Conservation (phyloP, 2,113 vertebrate species). For the Dissostichus mawsoni region DNA sequence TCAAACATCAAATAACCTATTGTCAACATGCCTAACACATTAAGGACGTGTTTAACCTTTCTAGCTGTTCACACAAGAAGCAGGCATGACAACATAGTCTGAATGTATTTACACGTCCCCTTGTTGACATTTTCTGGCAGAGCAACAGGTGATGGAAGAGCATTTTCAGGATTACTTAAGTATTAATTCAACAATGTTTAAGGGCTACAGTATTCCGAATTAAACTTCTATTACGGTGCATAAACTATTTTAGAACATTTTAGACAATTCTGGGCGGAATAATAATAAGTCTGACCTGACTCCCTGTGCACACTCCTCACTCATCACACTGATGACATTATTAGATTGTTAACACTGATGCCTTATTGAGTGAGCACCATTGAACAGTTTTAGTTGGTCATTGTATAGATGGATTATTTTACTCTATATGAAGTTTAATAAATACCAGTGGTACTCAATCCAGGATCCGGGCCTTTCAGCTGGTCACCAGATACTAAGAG, state of each 20-base stretch:
- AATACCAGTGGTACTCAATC: background rate
- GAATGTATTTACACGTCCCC: background rate
- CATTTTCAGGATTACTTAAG: background rate
- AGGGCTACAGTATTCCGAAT: background rate
- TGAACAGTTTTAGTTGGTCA: background rate
- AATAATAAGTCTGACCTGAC: no score
- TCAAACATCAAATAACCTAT: background rate
- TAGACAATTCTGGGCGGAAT: no score
- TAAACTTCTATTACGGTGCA: background rate
- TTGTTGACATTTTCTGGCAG: background rate
- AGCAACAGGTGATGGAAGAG: background rate
- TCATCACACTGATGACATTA: background rate
- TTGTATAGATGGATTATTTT: background rate
- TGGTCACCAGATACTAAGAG: background rate
- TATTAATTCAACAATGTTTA: background rate
- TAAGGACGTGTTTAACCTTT: background rate
- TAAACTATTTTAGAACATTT: no score
- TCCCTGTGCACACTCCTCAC: no score
- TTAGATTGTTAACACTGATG: background rate
- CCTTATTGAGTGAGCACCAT: background rate
- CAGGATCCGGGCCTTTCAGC: no score
- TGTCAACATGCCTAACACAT: background rate
- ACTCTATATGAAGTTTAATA: background rate
- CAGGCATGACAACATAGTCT: background rate
- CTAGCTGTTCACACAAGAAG: conserved; percentile 22